Base-by-base conservation (phyloP, 2,113 vertebrate species). In the Pungitius pungitius region DNA sequence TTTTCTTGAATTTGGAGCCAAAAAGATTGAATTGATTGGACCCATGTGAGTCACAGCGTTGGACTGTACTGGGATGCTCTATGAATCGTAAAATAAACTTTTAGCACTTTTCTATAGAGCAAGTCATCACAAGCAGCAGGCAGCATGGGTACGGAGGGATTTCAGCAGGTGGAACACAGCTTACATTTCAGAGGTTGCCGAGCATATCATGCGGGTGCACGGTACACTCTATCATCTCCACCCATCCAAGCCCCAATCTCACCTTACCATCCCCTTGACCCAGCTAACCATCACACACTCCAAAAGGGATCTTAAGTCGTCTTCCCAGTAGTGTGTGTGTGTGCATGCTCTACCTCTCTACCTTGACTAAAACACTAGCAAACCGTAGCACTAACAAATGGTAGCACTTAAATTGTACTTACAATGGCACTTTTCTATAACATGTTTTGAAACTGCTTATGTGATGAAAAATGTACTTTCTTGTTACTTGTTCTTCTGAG, bases 191-290 rank as follows among this genome's bases (percentile, higher is more conserved):
- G 51, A 73, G 57, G 49, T 55, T 69, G 61, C 54, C 6, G 42
- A 74, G 49, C 54, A 51, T 39, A 49, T 74, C 35, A 49, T 68
- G 6, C 65, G 11, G 18, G 13, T 43, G 42, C 60, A 60, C 54
- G 10, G 13, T 54, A 73, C 47, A 69, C 66, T 74, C 33, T 47
- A 70, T 89, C 77, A 62, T 80, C 68, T 57, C 65, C 57, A 66
- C 62, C 43, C 66, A 22, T 51, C n/a, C 8, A 12, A 47, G 39
- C 61, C 63, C 45, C 35, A 30, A 43, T n/a, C 55, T 12, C 47
- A 56, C 49, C 20, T 59, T 67, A 54, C 77, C 79, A 33, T 78
- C 75, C 68, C 58, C 56, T 69, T 89, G 77, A 87, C 70, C 66
- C 80, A 78, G 27, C 65, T 67, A 75, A 73, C 82, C 72, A 24